Evolutionary conservation across 2,113 vertebrate genomes (phyloP), one percentile per base, ranked within the genome.

Genomic region (Scopus umbretta): DNA sequence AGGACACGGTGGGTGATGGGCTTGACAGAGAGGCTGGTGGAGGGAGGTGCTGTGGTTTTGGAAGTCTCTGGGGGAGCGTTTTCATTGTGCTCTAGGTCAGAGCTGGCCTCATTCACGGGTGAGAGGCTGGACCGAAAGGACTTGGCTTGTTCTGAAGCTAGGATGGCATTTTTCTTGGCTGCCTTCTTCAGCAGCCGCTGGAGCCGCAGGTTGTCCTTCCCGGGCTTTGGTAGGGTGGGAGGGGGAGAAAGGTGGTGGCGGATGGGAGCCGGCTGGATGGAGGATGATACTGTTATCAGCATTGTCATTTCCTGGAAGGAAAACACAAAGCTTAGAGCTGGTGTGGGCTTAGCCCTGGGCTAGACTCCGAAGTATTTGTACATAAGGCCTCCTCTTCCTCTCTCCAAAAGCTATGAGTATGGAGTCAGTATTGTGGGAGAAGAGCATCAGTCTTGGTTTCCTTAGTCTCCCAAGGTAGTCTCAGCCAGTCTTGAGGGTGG

Each of bases 121-220:
- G 99, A 99, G 62, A 99, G 97, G 62, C 98, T 99, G 75, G 98
- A 95, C 27, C 98, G 98, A 94, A 99, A 99, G 50, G 96, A 17
- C 43, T 97, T 96, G 7, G 92, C 88, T 32, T 98, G 97, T 59
- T 98, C 94, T 0, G 98, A 95, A 3, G 97, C 83, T 80, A 98
- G 98, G 30, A 92, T 13, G 1, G 94, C 84, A 7, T 98, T 99
- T 92, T 98, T 99, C 96, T 98, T 98, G 68, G 98, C 96, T 2
- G 98, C 98, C 96, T 98, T 99, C 96, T 98, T 98, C 96, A 99
- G 98, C 20, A 99, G 98, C 61, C 98, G 98, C 97, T 99, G 99
- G 63, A 99, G 98, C 22, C 98, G 96, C 13, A 98, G 96, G 63
- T 99, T 99, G 97, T 99, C 99, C 93, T 98, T 99, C 30, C 98